These are phyloP conservation scores for Sebastolobus altivelis DNA, from an alignment of 2,797 vertebrate species.

Conservation along the genomic window DNA sequence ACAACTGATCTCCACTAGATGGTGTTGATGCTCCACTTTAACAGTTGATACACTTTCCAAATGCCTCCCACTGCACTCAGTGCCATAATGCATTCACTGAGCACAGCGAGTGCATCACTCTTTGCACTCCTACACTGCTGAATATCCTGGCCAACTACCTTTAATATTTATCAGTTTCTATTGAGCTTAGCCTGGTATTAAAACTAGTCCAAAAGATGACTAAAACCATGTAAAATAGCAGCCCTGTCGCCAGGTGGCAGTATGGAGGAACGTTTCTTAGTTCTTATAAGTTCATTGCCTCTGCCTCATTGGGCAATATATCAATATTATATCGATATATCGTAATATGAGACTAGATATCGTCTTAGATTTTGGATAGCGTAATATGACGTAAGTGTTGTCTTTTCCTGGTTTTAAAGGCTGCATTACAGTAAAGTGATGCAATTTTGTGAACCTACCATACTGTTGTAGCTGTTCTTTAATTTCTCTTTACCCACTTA, in stretches of 20 bases:
- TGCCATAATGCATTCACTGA: conserved; percentile 29
- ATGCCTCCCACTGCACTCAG: conserved; percentile 31
- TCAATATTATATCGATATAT: not conserved
- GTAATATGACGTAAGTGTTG: not conserved
- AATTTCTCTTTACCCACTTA: no score
- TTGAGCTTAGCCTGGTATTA: not conserved
- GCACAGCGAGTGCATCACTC: conserved; percentile 20
- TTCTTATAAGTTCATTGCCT: not conserved
- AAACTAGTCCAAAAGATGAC: conserved; percentile 7
- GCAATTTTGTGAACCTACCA: not conserved
- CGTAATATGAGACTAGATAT: not conserved
- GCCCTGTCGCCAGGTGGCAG: conserved; percentile 13
- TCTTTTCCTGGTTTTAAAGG: not conserved
- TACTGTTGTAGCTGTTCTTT: not conserved
- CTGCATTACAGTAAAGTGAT: not conserved
- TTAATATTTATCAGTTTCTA: conserved; percentile 9
- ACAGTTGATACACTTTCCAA: not conserved
- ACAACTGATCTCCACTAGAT: conserved; percentile 67
- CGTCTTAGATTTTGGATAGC: not conserved
- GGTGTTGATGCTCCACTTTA: conserved; percentile 49
- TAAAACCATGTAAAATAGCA: conserved; percentile 3
- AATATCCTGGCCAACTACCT: conserved; percentile 6
- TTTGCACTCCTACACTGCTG: conserved; percentile 34
- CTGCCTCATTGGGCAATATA: conserved; percentile 9
- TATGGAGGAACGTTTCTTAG: not conserved